phyloP scores from a whole-genome alignment of 2,113 vertebrate species.

The Xiphias gladius region DNA sequence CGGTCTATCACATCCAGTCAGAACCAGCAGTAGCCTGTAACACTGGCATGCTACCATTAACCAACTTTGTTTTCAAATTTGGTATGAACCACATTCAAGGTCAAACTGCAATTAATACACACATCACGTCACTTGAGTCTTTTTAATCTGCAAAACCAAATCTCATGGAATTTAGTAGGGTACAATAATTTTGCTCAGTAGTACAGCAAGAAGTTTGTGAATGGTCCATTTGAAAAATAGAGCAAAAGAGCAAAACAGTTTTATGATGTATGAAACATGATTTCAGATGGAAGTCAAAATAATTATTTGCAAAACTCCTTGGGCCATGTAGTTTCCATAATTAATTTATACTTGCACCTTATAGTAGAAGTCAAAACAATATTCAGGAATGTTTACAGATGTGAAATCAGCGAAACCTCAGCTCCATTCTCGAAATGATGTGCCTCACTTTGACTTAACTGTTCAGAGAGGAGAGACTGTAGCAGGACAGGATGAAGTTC shows the following conservation, averaged over 20 bases:
- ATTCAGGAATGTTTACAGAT: constrained; percentile 73
- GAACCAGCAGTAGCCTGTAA: too few species aligned
- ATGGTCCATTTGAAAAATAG: constrained; percentile 24
- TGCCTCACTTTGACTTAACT: constrained; percentile 25
- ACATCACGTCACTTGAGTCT: neutral
- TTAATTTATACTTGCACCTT: constrained; percentile 25
- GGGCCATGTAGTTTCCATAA: constrained; percentile 35
- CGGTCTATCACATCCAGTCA: too few species aligned
- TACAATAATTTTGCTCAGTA: constrained; percentile 10
- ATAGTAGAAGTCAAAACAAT: constrained; percentile 42
- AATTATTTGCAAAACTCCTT: neutral
- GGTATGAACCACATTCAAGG: neutral
- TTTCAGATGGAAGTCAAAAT: neutral
- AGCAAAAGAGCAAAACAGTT: neutral
- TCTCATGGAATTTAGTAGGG: constrained; percentile 10
- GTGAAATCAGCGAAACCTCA: constrained; percentile 23
- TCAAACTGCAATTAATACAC: constrained; percentile 15
- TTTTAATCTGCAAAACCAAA: constrained; percentile 56
- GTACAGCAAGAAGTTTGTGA: neutral
- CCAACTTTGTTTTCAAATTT: neutral
- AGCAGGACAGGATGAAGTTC: constrained; percentile 31
- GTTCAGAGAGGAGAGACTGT: constrained; percentile 41
- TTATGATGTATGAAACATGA: constrained; percentile 7
- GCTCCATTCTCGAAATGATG: constrained; percentile 13
- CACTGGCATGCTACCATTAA: neutral